A percentile compares a stretch with the other conserved stretches of the same genome.
Evolutionary conservation across 2,797 vertebrate genomes (phyloP).

Genomic region (Phalanger gymnotis): DNA sequence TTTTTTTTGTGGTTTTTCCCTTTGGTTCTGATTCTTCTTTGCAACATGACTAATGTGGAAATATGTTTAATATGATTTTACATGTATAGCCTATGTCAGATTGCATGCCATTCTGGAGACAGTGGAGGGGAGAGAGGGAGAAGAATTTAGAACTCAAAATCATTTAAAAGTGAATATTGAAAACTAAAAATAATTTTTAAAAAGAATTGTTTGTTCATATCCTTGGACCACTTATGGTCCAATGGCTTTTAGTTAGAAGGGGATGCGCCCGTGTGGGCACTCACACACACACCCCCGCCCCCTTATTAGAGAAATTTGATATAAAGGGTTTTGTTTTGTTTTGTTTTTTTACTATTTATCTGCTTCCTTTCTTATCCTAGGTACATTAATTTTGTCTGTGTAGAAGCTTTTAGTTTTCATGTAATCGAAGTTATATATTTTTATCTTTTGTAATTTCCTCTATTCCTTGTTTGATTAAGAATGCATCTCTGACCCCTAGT

Average conservation of each 20-base stretch:
- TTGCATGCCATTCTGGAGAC: too few species aligned
- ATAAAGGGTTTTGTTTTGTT: background rate
- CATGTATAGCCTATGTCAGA: too few species aligned
- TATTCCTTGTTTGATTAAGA: background rate
- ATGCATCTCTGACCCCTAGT: background rate
- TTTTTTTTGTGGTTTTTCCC: too few species aligned
- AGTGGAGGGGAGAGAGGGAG: too few species aligned
- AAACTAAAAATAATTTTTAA: too few species aligned
- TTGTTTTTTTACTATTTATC: background rate
- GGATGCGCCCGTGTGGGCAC: too few species aligned
- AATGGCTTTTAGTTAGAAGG: background rate
- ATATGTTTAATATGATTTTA: too few species aligned
- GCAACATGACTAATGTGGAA: too few species aligned
- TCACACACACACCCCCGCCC: accelerated
- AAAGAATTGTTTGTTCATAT: background rate
- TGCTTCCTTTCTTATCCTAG: background rate
- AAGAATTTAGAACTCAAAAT: too few species aligned
- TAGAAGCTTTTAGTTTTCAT: background rate
- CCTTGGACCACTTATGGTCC: background rate
- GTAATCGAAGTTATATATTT: background rate
- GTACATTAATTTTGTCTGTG: background rate
- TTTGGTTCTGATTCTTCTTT: too few species aligned
- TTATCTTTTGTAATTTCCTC: background rate
- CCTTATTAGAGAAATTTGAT: background rate
- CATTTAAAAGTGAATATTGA: too few species aligned